Evolutionary conservation across 2,888 invertebrate species (phyloP), one percentile per base, ranked within the genome.

Genomic region (Cryptus armator): DNA sequence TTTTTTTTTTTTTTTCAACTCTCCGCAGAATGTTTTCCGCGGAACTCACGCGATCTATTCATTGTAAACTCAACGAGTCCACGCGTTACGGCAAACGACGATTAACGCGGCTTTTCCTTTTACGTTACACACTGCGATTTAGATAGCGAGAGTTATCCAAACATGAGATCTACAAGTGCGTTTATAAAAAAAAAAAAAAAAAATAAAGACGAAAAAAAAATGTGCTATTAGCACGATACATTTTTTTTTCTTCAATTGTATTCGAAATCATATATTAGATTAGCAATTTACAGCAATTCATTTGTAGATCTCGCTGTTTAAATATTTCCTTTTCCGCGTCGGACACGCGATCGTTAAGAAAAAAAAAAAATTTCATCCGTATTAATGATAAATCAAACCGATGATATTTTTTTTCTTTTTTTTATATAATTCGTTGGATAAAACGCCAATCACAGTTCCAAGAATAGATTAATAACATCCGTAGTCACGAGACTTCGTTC

Each of bases 21-120:
- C 71, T 56, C 67, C 14, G 16, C 62, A n/a, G 48, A 53, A 44
- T 62, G 62, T 85, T 87, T 86, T 87, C 79, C 62, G 68, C 81
- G 66, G 48, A n/a, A 19, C 72, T 67, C 85, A 83, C 81, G 83
- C 83, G 72, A 86, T 84, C 81, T 64, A 56, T 71, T 46, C 67
- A 81, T 56, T 56, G 48, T n/a, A 44, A 46, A 66, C n/a, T 24
- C 44, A 14, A 37, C 51, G 12, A 64, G 62, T 44, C 53, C 43
- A 46, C 59, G n/a, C 29, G 78, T 56, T 24, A 59, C 59, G 51
- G 68, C 72, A 68, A 62, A 83, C 66, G 80, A 16, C 75, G 62
- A 75, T 83, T 75, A 83, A 71, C 75, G 51, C 48, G 12, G 44
- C 64, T 43, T 76, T 76, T 67, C 19, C 24, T 72, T 67, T 48